Conservation (phyloP, 2,888 invertebrate species). For the Spodoptera littoralis region DNA sequence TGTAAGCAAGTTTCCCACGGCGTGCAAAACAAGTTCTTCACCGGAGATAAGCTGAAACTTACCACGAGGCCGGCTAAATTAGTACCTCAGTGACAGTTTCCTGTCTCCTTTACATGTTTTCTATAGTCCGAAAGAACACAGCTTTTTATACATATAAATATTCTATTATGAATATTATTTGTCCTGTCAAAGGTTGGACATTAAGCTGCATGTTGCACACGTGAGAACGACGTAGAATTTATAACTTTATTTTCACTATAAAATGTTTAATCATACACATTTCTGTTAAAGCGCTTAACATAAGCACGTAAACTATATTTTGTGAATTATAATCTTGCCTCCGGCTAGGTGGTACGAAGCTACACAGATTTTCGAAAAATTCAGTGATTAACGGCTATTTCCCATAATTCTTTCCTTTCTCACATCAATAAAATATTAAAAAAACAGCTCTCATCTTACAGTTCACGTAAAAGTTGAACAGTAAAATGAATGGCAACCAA, state of each 20-base stretch:
- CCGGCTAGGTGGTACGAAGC: no score
- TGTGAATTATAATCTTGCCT: no score
- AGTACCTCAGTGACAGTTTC: conserved; percentile 85
- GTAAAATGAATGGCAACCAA: conserved; percentile 15
- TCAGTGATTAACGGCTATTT: not conserved
- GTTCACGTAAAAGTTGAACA: conserved; percentile 9
- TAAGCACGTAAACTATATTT: no score
- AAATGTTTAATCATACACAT: not conserved
- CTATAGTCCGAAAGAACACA: conserved; percentile 50
- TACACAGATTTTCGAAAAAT: no score
- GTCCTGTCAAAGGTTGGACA: not conserved
- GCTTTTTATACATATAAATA: conserved; percentile 36
- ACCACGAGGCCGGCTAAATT: conserved; percentile 82
- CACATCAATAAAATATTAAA: not conserved
- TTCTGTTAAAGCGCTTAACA: no score
- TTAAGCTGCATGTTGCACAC: conserved; percentile 7
- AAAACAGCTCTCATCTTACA: not conserved
- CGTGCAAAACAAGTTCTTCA: conserved; percentile 84
- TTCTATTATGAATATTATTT: conserved; percentile 23
- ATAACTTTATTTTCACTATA: conserved; percentile 1
- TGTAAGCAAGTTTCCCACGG: conserved; percentile 86
- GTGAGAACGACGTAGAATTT: not conserved
- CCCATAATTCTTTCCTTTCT: not conserved
- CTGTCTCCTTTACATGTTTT: conserved; percentile 76
- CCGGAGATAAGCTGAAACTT: conserved; percentile 84